Evolutionary conservation across 2,888 invertebrate genomes (phyloP).

Genomic region (Deilephila elpenor): DNA sequence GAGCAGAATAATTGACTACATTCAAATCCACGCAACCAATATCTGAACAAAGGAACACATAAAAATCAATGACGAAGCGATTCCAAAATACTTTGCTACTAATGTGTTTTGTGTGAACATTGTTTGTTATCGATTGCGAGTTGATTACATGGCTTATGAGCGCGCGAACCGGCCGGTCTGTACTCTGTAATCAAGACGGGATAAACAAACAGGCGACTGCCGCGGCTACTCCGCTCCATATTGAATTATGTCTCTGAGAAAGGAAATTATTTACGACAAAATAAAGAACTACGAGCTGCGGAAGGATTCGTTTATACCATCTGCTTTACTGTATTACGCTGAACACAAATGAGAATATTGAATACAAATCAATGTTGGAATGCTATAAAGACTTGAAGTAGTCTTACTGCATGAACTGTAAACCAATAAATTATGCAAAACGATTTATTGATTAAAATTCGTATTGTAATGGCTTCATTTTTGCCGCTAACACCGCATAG

Average conservation of each 20-base stretch:
- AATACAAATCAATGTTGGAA: too few species aligned
- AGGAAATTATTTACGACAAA: conserved; percentile 25
- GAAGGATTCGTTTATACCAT: background rate
- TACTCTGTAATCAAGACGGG: conserved; percentile 46
- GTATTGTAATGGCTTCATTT: too few species aligned
- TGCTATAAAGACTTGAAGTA: too few species aligned
- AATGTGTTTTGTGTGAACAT: conserved; percentile 54
- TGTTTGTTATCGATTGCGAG: conserved; percentile 51
- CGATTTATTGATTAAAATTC: too few species aligned
- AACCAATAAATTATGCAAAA: too few species aligned
- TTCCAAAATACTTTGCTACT: conserved; percentile 46
- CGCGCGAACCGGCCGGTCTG: conserved; percentile 35
- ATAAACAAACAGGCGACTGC: conserved; percentile 45
- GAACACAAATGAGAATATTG: background rate
- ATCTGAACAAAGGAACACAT: conserved; percentile 23
- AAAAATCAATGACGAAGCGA: conserved; percentile 46
- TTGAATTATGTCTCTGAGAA: conserved; percentile 43
- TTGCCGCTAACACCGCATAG: too few species aligned
- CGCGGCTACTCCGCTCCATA: conserved; percentile 35
- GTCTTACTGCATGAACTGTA: too few species aligned
- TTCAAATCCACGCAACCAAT: conserved; percentile 23
- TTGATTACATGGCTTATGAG: conserved; percentile 48
- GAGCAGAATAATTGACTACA: conserved; percentile 25
- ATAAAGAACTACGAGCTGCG: conserved; percentile 8
- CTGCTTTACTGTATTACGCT: background rate